Conservation (phyloP, 2,888 invertebrate genomes). For the Vandiemenella viatica region DNA sequence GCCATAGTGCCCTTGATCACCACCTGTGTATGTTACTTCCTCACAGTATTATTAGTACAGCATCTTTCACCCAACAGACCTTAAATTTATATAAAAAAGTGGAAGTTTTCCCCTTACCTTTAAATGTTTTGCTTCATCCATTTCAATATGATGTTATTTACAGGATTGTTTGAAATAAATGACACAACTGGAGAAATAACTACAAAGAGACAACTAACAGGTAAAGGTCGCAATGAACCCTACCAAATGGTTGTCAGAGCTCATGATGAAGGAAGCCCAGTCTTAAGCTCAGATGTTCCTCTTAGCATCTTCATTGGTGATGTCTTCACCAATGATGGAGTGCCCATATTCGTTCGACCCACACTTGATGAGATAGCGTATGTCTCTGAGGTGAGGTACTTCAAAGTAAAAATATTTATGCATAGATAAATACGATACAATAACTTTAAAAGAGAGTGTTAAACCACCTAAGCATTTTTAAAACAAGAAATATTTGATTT, state of each 20-base stretch:
- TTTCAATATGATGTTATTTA: conserved; percentile 12
- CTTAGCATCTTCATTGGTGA: conserved; percentile 58
- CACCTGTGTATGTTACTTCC: too few relatives aligned
- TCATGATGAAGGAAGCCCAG: conserved; percentile 48
- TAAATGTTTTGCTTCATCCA: too few relatives aligned
- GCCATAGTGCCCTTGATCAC: too few relatives aligned
- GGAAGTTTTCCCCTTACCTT: too few relatives aligned
- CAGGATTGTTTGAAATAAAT: conserved; percentile 53
- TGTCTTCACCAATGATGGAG: conserved; percentile 66
- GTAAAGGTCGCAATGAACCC: conserved; percentile 58
- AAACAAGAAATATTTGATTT: too few relatives aligned
- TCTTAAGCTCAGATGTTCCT: conserved; percentile 39
- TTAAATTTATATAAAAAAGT: too few relatives aligned
- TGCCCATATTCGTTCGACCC: conserved; percentile 57
- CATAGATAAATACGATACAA: too few relatives aligned
- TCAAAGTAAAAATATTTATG: too few relatives aligned
- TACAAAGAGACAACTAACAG: conserved; percentile 49
- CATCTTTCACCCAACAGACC: too few relatives aligned
- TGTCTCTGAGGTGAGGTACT: conserved; percentile 43
- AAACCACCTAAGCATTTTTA: too few relatives aligned
- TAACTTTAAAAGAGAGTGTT: too few relatives aligned
- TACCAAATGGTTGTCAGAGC: conserved; percentile 53
- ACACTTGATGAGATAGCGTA: conserved; percentile 51
- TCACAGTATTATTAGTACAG: too few relatives aligned
- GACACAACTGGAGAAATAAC: conserved; percentile 47